Evolutionary conservation across 2,113 vertebrate genomes (phyloP), one percentile per base, ranked within the genome.

Genomic region (Colinus virginianus): DNA sequence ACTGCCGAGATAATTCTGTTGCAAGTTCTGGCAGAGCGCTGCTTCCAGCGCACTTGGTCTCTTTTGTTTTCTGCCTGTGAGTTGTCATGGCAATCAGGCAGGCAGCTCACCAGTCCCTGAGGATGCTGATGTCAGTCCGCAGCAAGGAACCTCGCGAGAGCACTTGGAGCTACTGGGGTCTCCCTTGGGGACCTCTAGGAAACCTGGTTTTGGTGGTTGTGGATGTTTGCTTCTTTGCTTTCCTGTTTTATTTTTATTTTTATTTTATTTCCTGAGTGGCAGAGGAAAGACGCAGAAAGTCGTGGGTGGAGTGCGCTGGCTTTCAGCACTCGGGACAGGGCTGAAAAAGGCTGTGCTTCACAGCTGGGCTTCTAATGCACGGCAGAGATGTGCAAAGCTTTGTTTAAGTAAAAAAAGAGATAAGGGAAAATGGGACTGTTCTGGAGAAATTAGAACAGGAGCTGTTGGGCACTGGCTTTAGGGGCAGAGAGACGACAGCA

Each of bases 1-100:
- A 94, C 89, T 95, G 90, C 80, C 1, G 58, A 92, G 92, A 84
- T 91, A 93, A 78, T 94, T 95, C 79, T 32, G 88, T 93, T 93
- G 48, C 13, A 40, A 32, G 10, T 78, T 84, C 88, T 94, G 88
- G 74, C 70, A 79, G 80, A 49, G 82, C 1, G 2, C 16, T 15
- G 59, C 40, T 92, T 80, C 63, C 68, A 45, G 8, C 0, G 4
- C 3, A 1, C 88, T 30, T 34, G 49, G 21, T 87, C 84, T 84
- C 83, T 90, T 95, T 92, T 94, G 74, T 90, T 87, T 53, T 90
- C 90, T 88, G 78, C 45, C 48, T 92, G 63, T 1, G 32, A 63
- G 94, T 92, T 92, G 94, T 82, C 92, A 88, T 88, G 94, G 88
- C 38, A 79, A 84, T 84, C 34, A 90, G 49, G 26, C 68, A 32